Evolutionary conservation across 1,140 invertebrate species (phyloP).

Genomic region (Stenopsyche tienmushanensis): DNA sequence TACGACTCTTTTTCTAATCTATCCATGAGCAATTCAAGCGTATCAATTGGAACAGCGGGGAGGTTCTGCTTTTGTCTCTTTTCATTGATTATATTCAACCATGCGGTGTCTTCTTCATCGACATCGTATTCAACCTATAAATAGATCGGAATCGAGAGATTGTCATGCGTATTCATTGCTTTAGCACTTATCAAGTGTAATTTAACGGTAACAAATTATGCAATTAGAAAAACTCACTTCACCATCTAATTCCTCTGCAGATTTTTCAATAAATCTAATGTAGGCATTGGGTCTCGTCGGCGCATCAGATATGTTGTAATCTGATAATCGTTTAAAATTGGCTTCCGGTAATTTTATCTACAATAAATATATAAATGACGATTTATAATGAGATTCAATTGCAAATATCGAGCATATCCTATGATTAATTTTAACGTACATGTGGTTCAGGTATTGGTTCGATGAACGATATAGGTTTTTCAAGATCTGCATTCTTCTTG

Average conservation of each 20-base stretch:
- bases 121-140: conserved; percentile 91
- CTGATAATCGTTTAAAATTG: conserved; percentile 73
- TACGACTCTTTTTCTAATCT: conserved; percentile 96
- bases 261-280: conserved; percentile 91
- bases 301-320: conserved; percentile 78
- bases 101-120: conserved; percentile 95
- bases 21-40: conserved; percentile 94
- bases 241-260: conserved; percentile 89
- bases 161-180: conserved; percentile 18
- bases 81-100: conserved; percentile 88
- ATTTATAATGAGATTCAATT: too few species aligned
- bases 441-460: conserved; percentile 57
- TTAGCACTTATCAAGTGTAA: background rate
- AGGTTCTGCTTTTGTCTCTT: conserved; percentile 68
- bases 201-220: background rate
- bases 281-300: conserved; percentile 78
- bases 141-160: background rate
- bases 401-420: background rate
- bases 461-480: conserved; percentile 52
- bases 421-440: too few species aligned
- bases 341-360: conserved; percentile 75
- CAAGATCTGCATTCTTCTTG: conserved; percentile 58
- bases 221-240: conserved; percentile 52
- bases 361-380: background rate
- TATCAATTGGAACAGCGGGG: conserved; percentile 75